These are phyloP conservation scores for Eupithecia vulgata DNA, from an alignment of 2,888 invertebrate species.

Conservation along the genomic window DNA sequence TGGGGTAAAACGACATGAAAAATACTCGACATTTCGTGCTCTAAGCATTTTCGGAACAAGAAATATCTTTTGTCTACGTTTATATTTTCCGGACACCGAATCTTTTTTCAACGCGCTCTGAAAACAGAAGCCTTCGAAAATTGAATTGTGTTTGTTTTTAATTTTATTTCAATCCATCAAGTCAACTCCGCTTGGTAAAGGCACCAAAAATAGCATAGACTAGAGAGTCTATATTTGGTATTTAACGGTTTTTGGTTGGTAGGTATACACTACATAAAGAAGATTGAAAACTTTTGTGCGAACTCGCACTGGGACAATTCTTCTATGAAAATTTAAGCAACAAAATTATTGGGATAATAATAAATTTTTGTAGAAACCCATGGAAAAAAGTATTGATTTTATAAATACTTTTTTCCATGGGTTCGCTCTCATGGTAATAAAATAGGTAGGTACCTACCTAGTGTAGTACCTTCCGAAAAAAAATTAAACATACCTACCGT, in stretches of 20 bases:
- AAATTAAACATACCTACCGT: too few relatives aligned
- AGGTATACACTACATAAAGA: neutral
- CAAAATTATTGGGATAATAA: too few relatives aligned
- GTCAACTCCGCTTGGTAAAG: neutral
- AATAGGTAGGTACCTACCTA: too few relatives aligned
- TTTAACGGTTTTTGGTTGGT: neutral
- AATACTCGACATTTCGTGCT: neutral
- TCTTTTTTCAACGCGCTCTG: neutral
- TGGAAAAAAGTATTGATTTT: too few relatives aligned
- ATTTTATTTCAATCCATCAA: slow-evolving; percentile 5
- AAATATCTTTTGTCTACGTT: neutral
- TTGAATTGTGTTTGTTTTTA: slow-evolving; percentile 2
- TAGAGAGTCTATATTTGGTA: neutral
- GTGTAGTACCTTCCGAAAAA: too few relatives aligned
- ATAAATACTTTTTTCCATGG: too few relatives aligned
- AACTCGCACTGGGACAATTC: too few relatives aligned
- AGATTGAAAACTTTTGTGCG: too few relatives aligned
- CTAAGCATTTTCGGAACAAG: neutral
- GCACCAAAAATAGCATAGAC: neutral
- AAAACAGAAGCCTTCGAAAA: neutral
- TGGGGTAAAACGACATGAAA: neutral
- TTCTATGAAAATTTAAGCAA: too few relatives aligned
- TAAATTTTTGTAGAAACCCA: too few relatives aligned
- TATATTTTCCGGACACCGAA: neutral
- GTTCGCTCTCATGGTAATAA: too few relatives aligned